Evolutionary conservation across 2,113 vertebrate genomes (phyloP), one percentile per base, ranked within the genome.

Genomic region (human (Homo sapiens)): DNA sequence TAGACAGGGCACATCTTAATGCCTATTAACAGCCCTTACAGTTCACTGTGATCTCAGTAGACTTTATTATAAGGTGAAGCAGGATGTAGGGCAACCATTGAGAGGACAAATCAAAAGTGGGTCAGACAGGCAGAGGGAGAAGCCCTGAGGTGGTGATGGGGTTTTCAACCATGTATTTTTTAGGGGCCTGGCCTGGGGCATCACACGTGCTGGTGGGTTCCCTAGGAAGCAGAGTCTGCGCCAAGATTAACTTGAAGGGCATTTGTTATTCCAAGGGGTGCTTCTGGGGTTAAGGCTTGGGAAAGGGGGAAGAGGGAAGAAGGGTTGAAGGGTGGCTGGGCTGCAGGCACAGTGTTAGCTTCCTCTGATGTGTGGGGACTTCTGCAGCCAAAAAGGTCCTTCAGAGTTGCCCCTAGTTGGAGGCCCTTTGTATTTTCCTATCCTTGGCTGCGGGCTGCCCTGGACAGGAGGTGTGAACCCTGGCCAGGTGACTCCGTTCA

Each of bases 141-240:
- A 35, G n/a, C 52, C 38, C 4, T 4, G n/a, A n/a, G 94, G 27
- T 55, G 17, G 7, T 8, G 2, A 25, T 12, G 27, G 27, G 27
- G 11, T 64, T 12, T 72, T 64, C 32, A 13, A 16, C 30, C 16
- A 1, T 1, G 3, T 59, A 68, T 84, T 22, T 35, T n/a, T 3
- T 8, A 48, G 10, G 17, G 64, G 5, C 55, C 57, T 70, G 17
- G 17, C n/a, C 61, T 9, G 0, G 1, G 16, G 6, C 35, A 1
- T 43, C 40, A 2, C 27, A 16, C 12, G 0, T 27, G 66, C 18
- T 11, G 32, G 22, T 70, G n/a, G 13, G 48, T 11, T 84, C 64
- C 38, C 13, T 38, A 23, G 89, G 64, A 25, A 72, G 55, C 78
- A 48, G 68, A 7, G 73, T 86, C 23, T 59, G 30, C 20, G 3